Conservation (phyloP, 2,113 vertebrate species). For the Ascaphus truei region DNA sequence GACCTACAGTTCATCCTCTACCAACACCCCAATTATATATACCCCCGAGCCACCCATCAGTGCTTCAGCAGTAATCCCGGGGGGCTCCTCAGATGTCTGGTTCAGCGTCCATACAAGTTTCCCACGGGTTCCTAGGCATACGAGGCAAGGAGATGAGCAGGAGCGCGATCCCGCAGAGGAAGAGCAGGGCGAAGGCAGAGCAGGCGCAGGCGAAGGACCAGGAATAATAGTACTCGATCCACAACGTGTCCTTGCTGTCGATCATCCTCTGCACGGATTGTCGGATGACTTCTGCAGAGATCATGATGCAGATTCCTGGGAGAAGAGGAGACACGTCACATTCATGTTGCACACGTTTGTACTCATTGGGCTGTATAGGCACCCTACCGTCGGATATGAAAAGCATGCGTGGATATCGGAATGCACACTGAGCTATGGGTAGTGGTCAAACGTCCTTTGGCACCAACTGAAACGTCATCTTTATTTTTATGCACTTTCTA, state of each 20-base stretch:
- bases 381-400: not conserved
- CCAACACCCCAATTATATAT: slow-evolving; percentile 24
- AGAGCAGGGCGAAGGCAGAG: slow-evolving; percentile 78
- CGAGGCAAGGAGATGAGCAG: slow-evolving; percentile 89
- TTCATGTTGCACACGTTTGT: too few species aligned
- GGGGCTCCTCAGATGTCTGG: slow-evolving; percentile 64
- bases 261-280: slow-evolving; percentile 95
- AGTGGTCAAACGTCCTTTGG: too few species aligned
- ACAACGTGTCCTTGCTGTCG: slow-evolving; percentile 85
- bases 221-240: slow-evolving; percentile 82
- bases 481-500: too few species aligned
- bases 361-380: not conserved
- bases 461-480: too few species aligned
- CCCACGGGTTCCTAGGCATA: slow-evolving; percentile 95
- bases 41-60: not conserved
- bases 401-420: not conserved
- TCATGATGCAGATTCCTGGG: slow-evolving; percentile 87
- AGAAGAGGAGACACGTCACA: slow-evolving; percentile 29
- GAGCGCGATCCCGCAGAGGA: slow-evolving; percentile 78
- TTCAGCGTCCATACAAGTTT: slow-evolving; percentile 94
- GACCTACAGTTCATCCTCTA: not conserved
- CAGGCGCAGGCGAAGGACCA: slow-evolving; percentile 94
- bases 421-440: too few species aligned
- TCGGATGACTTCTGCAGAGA: slow-evolving; percentile 92
- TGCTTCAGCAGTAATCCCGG: not conserved